These are phyloP conservation scores for Beaufortia kweichowensis DNA, from an alignment of 2,113 vertebrate species.

Conservation along the genomic window DNA sequence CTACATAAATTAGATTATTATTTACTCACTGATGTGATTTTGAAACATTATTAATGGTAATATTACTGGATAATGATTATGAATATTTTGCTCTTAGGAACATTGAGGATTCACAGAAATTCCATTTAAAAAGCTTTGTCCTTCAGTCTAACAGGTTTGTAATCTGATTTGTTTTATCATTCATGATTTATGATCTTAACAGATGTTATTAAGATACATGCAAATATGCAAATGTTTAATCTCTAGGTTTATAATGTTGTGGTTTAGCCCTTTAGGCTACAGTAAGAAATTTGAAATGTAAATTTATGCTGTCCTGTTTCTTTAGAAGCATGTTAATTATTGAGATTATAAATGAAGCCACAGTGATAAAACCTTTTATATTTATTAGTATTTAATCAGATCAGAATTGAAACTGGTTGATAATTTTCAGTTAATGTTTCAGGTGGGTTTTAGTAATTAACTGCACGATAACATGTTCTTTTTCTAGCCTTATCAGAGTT, in stretches of 20 bases:
- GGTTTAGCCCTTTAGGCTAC: neutral
- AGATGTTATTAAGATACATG: neutral
- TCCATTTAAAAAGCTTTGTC: conserved; percentile 80
- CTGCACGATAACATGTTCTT: neutral
- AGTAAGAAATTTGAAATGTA: neutral
- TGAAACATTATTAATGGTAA: conserved; percentile 16
- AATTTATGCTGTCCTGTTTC: neutral
- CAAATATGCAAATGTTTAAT: neutral
- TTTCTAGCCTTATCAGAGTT: neutral
- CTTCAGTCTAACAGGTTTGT: conserved; percentile 90
- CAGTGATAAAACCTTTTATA: neutral
- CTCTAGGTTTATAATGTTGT: neutral
- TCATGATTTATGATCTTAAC: conserved; percentile 3
- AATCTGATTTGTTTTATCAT: conserved; percentile 32
- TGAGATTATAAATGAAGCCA: neutral
- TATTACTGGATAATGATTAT: conserved; percentile 31
- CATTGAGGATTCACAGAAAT: conserved; percentile 85
- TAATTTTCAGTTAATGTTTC: neutral
- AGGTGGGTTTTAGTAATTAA: neutral
- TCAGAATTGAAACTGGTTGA: too few species aligned
- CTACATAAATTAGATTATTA: neutral
- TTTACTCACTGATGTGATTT: conserved; percentile 13
- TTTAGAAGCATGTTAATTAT: neutral
- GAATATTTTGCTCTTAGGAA: conserved; percentile 77
- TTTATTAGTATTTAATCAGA: too few species aligned